Evolutionary conservation across 2,888 invertebrate genomes (phyloP).

Genomic region (Megalurothrips usitatus): DNA sequence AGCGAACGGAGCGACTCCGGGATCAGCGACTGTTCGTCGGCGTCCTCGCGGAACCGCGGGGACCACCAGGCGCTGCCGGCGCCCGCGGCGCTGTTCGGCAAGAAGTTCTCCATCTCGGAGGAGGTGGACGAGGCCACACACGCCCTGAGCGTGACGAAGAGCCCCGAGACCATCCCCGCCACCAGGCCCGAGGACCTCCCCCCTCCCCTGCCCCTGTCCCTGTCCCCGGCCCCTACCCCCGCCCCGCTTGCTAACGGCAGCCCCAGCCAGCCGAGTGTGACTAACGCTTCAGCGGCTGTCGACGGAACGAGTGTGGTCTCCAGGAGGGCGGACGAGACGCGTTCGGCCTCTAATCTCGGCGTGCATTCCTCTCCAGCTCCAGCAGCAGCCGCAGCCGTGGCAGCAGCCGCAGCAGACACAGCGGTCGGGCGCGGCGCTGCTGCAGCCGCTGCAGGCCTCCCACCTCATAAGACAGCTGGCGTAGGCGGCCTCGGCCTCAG

Average conservation of each 20-base stretch:
- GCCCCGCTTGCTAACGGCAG: background rate
- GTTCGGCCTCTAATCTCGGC: background rate
- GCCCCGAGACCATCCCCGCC: background rate
- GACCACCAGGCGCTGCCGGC: constrained; percentile 33
- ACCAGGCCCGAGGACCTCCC: background rate
- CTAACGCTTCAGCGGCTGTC: background rate
- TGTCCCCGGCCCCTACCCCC: background rate
- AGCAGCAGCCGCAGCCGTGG: background rate
- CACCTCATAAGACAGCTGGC: constrained; percentile 15
- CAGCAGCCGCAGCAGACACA: background rate
- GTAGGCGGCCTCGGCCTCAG: background rate
- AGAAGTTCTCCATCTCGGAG: constrained; percentile 37
- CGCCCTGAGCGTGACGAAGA: too few species aligned
- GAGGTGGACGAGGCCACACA: constrained; percentile 31
- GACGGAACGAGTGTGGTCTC: background rate
- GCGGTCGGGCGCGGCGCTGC: background rate
- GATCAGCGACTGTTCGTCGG: constrained; percentile 43
- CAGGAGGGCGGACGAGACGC: background rate
- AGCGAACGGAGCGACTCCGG: constrained; percentile 45
- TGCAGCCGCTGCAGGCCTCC: background rate
- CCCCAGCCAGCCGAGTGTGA: background rate
- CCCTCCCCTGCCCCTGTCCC: background rate
- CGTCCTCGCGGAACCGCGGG: constrained; percentile 32
- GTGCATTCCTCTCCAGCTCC: background rate
- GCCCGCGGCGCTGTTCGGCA: constrained; percentile 32